Conservation (phyloP, 2,888 invertebrate genomes). For the Bugula neritina region DNA sequence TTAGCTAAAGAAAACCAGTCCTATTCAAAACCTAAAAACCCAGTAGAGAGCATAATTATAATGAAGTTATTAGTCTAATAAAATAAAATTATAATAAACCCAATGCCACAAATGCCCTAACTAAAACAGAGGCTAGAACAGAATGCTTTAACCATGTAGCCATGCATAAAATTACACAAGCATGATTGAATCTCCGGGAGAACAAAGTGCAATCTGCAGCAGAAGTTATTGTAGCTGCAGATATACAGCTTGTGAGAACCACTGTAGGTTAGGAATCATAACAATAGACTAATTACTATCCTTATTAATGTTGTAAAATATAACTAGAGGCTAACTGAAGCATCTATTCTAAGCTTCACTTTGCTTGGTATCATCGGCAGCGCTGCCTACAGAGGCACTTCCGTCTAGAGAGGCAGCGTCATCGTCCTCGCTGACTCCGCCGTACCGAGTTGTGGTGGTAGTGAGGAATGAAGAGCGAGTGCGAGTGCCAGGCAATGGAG, state of each 20-base stretch:
- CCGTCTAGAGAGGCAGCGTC: conserved; percentile 9
- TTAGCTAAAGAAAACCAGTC: background rate
- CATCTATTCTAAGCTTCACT: conserved; percentile 2
- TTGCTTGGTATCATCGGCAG: conserved; percentile 19
- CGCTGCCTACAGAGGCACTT: conserved; percentile 9
- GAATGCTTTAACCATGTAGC: too few species aligned
- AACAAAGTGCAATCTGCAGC: too few species aligned
- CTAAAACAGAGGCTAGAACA: too few species aligned
- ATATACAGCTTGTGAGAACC: too few species aligned
- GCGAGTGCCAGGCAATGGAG: background rate
- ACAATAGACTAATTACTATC: background rate
- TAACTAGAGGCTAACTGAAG: background rate
- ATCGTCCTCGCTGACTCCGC: conserved; percentile 8
- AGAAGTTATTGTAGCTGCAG: too few species aligned
- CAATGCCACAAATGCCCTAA: too few species aligned
- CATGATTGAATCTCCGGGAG: too few species aligned
- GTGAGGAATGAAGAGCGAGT: conserved; percentile 24
- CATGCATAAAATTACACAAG: too few species aligned
- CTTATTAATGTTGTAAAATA: conserved; percentile 14
- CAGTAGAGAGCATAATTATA: too few species aligned
- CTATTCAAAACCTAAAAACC: conserved; percentile 3
- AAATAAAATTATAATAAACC: too few species aligned
- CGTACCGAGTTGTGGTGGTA: conserved; percentile 11
- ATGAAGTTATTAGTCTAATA: too few species aligned
- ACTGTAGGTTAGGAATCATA: too few species aligned